A percentile compares a stretch with the other conserved stretches of the same genome.
These are phyloP conservation scores for Brachionus asplanchnoidis DNA, from an alignment of 1,140 invertebrate species.

Conservation along the genomic window DNA sequence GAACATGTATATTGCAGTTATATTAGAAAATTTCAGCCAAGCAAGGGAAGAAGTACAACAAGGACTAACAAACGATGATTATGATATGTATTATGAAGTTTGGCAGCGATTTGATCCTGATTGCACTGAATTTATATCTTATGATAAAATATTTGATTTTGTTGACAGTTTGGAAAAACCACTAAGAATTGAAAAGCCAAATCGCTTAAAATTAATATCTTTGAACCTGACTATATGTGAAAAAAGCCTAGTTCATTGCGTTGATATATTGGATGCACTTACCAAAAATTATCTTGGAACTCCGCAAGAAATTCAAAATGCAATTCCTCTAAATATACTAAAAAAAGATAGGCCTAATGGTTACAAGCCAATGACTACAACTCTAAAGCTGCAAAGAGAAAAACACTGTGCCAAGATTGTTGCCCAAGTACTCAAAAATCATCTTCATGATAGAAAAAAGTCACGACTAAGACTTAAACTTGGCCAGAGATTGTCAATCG, in stretches of 20 bases:
- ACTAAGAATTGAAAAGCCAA: constrained; percentile 91
- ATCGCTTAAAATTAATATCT: constrained; percentile 95
- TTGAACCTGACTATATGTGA: constrained; percentile 98
- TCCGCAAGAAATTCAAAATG: constrained; percentile 43
- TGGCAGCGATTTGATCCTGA: constrained; percentile 98
- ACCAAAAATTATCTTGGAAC: constrained; percentile 89
- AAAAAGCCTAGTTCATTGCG: constrained; percentile 90
- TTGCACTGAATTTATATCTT: constrained; percentile 90
- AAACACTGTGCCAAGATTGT: constrained; percentile 15
- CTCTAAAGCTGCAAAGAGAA: constrained; percentile 29
- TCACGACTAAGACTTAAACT: background rate
- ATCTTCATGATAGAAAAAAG: background rate
- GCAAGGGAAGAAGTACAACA: constrained; percentile 97
- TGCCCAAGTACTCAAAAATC: background rate
- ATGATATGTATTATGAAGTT: constrained; percentile 99
- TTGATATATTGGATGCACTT: constrained; percentile 91
- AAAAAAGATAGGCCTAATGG: constrained; percentile 5
- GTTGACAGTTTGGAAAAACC: constrained; percentile 86
- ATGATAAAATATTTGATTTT: constrained; percentile 87
- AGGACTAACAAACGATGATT: constrained; percentile 87
- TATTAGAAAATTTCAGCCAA: constrained; percentile 95
- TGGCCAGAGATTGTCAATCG: background rate
- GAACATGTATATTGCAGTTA: constrained; percentile 99
- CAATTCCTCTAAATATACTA: constrained; percentile 59
- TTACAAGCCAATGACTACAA: constrained; percentile 32